Conservation (phyloP, 2,113 vertebrate genomes). For the Dasypus novemcinctus region DNA sequence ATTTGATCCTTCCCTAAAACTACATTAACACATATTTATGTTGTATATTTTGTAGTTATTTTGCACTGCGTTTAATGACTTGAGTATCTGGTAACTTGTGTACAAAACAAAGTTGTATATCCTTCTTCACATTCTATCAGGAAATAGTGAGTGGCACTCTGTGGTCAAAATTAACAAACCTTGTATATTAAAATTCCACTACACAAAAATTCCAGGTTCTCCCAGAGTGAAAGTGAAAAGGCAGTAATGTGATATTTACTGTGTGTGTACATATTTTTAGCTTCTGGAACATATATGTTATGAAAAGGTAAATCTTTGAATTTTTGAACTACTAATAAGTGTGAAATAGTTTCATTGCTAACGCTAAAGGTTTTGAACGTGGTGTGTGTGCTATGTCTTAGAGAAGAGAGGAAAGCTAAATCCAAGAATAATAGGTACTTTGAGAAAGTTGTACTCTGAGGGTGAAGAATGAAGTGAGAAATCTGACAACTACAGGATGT, state of each 20-base stretch:
- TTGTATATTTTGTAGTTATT: slow-evolving; percentile 26
- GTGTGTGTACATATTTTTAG: slow-evolving; percentile 4
- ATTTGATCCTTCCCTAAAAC: not conserved
- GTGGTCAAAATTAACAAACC: slow-evolving; percentile 24
- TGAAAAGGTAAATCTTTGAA: not conserved
- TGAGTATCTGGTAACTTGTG: not conserved
- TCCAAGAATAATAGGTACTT: slow-evolving; percentile 43
- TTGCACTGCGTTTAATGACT: not conserved
- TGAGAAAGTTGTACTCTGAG: slow-evolving; percentile 66
- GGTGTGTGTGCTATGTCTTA: not conserved
- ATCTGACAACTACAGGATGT: not conserved
- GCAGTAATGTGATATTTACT: not conserved
- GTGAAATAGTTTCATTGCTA: slow-evolving; percentile 33
- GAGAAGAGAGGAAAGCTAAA: slow-evolving; percentile 24
- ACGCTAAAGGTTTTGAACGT: not conserved
- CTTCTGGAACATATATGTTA: not conserved
- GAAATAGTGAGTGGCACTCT: slow-evolving; percentile 49
- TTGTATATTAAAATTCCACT: slow-evolving; percentile 9
- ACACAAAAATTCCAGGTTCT: slow-evolving; percentile 39
- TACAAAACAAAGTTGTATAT: slow-evolving; percentile 45
- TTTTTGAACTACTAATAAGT: slow-evolving; percentile 45
- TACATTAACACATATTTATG: not conserved
- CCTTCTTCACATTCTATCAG: not conserved
- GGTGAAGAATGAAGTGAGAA: slow-evolving; percentile 41
- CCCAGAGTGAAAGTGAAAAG: slow-evolving; percentile 50